Evolutionary conservation across 2,888 invertebrate species (phyloP), one percentile per base, ranked within the genome.

Genomic region (Malachius bipustulatus): DNA sequence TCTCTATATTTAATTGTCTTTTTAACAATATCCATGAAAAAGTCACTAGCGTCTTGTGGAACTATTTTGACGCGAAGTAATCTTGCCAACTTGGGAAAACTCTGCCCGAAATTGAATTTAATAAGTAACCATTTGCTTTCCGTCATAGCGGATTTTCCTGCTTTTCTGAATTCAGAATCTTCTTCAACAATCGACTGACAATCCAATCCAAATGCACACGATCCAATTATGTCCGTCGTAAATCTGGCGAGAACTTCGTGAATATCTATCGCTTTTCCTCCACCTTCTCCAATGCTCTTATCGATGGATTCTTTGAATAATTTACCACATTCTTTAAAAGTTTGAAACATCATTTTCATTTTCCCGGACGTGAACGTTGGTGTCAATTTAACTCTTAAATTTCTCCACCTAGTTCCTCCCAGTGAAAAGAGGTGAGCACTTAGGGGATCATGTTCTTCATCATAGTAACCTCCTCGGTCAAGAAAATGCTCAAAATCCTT

Each of bases 351-450:
- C 2, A 59, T 66, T 53, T 75, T 79, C 32, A 81, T 55, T 56
- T 77, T 79, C 4, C 73, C 75, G 0, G 77, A 68, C 1, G 79
- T 71, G 50, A 78, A 82, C 0, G 74, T 69, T 0, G 79, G 75
- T 1, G 78, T 69, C 48, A 81, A 57, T 47, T 76, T 76, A 1
- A 66, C 46, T 10, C 81, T 65, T 14, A 80, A 55, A 31, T 62
- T 65, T 49, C 69, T 75, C 81, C 82, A 82, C 32, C 67, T 63
- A 4, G 67, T 59, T 1, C 72, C 74, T 30, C 65, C 63, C 28
- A 71, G 52, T 37, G 70, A 65, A 46, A 78, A 75, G 3, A 80
- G 54, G 54, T 73, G 73, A 1, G 66, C 71, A 4, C 74, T 69
- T 24, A 77, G 44, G 0, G 71, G 73, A 54, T 78, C 75, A 10